Conservation (phyloP, 2,113 vertebrate genomes). For the Rhombomys opimus region DNA sequence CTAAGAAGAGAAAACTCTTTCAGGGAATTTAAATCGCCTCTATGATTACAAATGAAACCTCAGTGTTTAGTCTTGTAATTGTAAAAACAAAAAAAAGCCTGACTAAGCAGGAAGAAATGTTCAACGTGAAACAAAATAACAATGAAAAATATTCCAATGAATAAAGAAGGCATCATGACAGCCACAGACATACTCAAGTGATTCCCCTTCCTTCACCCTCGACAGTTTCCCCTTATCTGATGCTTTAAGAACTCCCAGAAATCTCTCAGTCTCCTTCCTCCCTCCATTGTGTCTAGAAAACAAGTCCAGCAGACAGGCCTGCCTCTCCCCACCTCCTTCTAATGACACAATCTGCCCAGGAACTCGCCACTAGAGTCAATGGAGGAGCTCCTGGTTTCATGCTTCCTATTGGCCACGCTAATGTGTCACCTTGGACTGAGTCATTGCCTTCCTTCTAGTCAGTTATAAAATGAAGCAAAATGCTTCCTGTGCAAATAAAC, state of each 20-base stretch:
- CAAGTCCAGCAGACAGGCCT: background rate
- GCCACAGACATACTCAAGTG: background rate
- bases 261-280: background rate
- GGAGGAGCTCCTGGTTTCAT: background rate
- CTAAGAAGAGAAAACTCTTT: background rate
- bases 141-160: slow-evolving; percentile 20
- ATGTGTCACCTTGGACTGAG: background rate
- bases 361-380: background rate
- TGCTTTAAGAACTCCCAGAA: slow-evolving; percentile 26
- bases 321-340: background rate
- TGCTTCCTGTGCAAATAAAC: background rate
- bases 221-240: background rate
- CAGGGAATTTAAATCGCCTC: slow-evolving; percentile 26
- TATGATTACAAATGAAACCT: slow-evolving; percentile 46
- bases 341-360: background rate
- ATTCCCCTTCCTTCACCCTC: background rate
- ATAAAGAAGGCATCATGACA: background rate
- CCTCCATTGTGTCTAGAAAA: background rate
- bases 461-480: slow-evolving; percentile 23
- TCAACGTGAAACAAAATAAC: slow-evolving; percentile 24
- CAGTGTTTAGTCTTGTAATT: background rate
- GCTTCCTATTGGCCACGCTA: background rate
- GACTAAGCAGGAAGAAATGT: slow-evolving; percentile 23
- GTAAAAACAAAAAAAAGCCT: background rate
- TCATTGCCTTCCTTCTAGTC: background rate